A percentile compares a stretch with the other conserved stretches of the same genome.
Conservation (phyloP, 2,888 invertebrate genomes). For the Kuschelorhynchus macadamiae region DNA sequence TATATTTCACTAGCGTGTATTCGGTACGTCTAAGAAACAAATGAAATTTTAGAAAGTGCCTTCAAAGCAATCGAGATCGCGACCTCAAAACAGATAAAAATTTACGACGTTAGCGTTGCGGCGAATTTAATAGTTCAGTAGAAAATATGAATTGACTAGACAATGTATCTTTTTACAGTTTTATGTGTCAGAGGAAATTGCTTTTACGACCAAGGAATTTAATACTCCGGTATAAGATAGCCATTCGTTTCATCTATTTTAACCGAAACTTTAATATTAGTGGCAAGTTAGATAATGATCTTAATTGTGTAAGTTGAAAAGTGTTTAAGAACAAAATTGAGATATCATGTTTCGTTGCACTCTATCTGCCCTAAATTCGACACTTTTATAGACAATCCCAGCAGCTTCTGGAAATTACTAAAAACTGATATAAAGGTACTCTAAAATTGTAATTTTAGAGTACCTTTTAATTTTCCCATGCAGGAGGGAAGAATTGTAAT, state of each 20-base stretch:
- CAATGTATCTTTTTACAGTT: slow-evolving; percentile 32
- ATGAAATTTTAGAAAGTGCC: slow-evolving; percentile 12
- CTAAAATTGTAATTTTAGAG: no score
- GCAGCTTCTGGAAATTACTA: no score
- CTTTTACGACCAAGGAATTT: slow-evolving; percentile 26
- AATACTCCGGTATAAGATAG: slow-evolving; percentile 14
- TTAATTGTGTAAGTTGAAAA: not conserved
- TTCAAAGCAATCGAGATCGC: slow-evolving; percentile 5
- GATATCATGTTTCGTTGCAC: not conserved
- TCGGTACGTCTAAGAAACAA: not conserved
- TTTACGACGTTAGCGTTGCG: slow-evolving; percentile 17
- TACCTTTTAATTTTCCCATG: no score
- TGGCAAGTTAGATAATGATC: not conserved
- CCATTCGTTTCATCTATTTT: not conserved
- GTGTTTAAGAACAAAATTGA: not conserved
- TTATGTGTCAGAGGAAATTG: slow-evolving; percentile 16
- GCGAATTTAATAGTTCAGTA: slow-evolving; percentile 30
- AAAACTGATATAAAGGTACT: no score
- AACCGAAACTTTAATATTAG: not conserved
- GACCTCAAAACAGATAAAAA: slow-evolving; percentile 19
- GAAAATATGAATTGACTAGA: slow-evolving; percentile 26
- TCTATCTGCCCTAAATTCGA: not conserved
- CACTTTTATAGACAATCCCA: no score
- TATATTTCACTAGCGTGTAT: not conserved
- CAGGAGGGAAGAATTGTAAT: no score